These are phyloP conservation scores for Pleuronectes platessa DNA, from an alignment of 2,113 vertebrate species.

Conservation along the genomic window DNA sequence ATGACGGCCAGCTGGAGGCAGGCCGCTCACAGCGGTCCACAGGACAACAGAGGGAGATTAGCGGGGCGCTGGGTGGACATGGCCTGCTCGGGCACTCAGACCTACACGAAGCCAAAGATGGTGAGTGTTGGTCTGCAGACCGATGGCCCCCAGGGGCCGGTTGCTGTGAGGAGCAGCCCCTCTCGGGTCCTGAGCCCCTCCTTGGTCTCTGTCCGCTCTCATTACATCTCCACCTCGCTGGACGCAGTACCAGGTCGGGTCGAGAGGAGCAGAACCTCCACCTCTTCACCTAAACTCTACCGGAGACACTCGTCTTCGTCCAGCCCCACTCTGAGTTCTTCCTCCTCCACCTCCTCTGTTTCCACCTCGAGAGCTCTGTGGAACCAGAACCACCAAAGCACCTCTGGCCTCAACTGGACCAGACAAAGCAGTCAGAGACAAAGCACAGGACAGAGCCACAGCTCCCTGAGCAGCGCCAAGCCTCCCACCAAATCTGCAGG, in stretches of 20 bases:
- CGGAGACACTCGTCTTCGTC: slow-evolving; percentile 80
- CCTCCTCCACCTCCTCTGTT: slow-evolving; percentile 48
- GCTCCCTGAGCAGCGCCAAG: slow-evolving; percentile 50
- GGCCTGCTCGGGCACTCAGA: slow-evolving; percentile 88
- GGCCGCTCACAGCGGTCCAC: slow-evolving; percentile 79
- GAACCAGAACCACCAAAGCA: slow-evolving; percentile 87
- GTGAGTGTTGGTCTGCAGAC: slow-evolving; percentile 93
- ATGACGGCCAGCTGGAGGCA: slow-evolving; percentile 88
- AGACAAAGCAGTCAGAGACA: slow-evolving; percentile 81
- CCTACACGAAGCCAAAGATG: slow-evolving; percentile 79
- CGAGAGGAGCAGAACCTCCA: slow-evolving; percentile 84
- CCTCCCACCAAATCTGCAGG: slow-evolving; percentile 77
- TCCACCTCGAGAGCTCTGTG: slow-evolving; percentile 83
- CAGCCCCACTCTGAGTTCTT: slow-evolving; percentile 43
- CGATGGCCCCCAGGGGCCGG: slow-evolving; percentile 73
- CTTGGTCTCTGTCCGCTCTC: slow-evolving; percentile 85
- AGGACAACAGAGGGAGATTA: slow-evolving; percentile 83
- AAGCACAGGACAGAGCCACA: slow-evolving; percentile 38
- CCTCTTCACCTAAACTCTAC: slow-evolving; percentile 92
- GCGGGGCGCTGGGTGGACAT: slow-evolving; percentile 84
- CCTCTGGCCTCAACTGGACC: slow-evolving; percentile 85
- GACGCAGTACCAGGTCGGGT: slow-evolving; percentile 87
- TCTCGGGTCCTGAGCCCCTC: slow-evolving; percentile 83
- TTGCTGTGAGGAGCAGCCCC: slow-evolving; percentile 85
- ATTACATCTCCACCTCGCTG: slow-evolving; percentile 89